A percentile compares a stretch with the other conserved stretches of the same genome.
phyloP scores from a whole-genome alignment of 2,888 invertebrate genomes.

The Lepidochitona cinerea region DNA sequence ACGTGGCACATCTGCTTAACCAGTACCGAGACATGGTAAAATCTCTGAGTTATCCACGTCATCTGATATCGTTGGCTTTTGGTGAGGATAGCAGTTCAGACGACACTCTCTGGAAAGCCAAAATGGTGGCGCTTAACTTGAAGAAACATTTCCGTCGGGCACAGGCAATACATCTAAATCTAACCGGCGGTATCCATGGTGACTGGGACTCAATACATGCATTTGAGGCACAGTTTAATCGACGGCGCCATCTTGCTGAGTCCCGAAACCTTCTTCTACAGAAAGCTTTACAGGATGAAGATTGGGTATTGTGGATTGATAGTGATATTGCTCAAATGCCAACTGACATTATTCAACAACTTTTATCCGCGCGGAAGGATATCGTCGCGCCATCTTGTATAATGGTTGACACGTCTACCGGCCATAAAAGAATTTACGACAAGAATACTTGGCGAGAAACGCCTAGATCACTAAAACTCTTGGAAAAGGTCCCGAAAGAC shows the following conservation, averaged over 20 bases:
- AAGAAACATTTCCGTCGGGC: constrained; percentile 42
- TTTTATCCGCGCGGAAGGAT: constrained; percentile 51
- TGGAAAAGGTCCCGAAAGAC: constrained; percentile 33
- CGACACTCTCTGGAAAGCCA: constrained; percentile 45
- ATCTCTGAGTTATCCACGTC: constrained; percentile 57
- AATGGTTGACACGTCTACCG: neutral
- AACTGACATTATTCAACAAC: constrained; percentile 55
- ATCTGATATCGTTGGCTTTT: constrained; percentile 55
- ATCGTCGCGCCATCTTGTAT: constrained; percentile 58
- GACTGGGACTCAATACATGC: constrained; percentile 49
- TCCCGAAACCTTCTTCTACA: constrained; percentile 54
- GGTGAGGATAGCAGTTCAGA: constrained; percentile 65
- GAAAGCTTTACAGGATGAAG: constrained; percentile 40
- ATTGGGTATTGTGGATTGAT: constrained; percentile 66
- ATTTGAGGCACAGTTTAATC: constrained; percentile 38
- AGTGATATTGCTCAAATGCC: constrained; percentile 56
- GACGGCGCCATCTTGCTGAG: constrained; percentile 58
- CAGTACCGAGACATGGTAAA: constrained; percentile 46
- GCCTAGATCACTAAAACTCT: constrained; percentile 40
- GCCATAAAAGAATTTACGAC: constrained; percentile 46
- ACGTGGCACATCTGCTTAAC: constrained; percentile 44
- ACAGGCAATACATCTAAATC: constrained; percentile 47
- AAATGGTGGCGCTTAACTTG: constrained; percentile 37
- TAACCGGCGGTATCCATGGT: constrained; percentile 40
- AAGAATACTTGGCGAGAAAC: constrained; percentile 67